phyloP scores from a whole-genome alignment of 2,888 invertebrate genomes.

The Ceraclea dissimilis region DNA sequence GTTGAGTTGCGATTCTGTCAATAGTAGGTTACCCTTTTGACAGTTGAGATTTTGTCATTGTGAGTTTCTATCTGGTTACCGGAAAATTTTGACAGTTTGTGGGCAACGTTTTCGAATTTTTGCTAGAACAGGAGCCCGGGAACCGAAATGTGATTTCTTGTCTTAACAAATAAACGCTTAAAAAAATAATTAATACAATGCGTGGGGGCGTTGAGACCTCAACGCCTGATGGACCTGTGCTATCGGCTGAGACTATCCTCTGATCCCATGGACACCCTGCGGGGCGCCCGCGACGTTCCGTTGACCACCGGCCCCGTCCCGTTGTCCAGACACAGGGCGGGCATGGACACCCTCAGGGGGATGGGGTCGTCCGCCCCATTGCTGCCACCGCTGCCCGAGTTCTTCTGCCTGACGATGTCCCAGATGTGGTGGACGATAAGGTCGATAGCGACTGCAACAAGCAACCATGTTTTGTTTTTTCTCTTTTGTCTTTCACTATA shows the following conservation, averaged over 20 bases:
- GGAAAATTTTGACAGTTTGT: no score
- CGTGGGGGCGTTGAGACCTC: not conserved
- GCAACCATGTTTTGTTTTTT: conserved; percentile 34
- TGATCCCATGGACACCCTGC: conserved; percentile 37
- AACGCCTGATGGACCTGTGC: conserved; percentile 21
- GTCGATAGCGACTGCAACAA: conserved; percentile 95
- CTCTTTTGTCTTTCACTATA: conserved; percentile 3
- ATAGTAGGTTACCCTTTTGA: no score
- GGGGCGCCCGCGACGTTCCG: conserved; percentile 29
- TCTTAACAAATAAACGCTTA: no score
- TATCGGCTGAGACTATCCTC: conserved; percentile 49
- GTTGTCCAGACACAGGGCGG: conserved; percentile 30
- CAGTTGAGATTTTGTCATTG: no score
- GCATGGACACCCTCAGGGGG: conserved; percentile 27
- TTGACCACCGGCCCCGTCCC: conserved; percentile 32
- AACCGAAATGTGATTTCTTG: no score
- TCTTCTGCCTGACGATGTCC: conserved; percentile 69
- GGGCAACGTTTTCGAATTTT: no score
- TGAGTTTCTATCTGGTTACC: no score
- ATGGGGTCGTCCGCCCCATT: not conserved
- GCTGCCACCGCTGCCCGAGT: conserved; percentile 26
- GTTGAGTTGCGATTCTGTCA: no score
- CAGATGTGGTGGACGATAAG: conserved; percentile 98
- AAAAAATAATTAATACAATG: no score
- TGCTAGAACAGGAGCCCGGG: no score